A percentile compares a stretch with the other conserved stretches of the same genome.
Conservation (phyloP, 2,888 invertebrate genomes). For the Catotricha subobsoleta region DNA sequence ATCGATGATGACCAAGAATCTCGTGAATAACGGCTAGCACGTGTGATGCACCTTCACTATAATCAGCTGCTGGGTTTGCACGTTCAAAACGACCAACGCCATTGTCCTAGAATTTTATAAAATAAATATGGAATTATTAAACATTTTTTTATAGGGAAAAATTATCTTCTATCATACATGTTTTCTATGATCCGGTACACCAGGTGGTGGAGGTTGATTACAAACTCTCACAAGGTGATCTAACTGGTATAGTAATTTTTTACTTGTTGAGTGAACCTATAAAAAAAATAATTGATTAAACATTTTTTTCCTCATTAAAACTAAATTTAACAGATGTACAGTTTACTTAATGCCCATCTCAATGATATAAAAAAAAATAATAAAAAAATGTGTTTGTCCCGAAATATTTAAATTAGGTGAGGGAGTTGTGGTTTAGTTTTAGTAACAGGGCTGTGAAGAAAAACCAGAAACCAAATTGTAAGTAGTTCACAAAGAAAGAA, state of each 20-base stretch:
- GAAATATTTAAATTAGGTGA: no score
- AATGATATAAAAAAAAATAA: background rate
- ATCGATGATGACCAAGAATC: constrained; percentile 85
- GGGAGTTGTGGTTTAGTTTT: no score
- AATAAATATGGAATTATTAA: constrained; percentile 5
- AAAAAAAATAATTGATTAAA: no score
- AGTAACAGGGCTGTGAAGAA: no score
- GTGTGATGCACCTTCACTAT: constrained; percentile 91
- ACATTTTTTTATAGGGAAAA: constrained; percentile 3
- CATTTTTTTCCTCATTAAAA: background rate
- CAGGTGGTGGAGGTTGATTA: constrained; percentile 55
- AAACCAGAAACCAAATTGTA: no score
- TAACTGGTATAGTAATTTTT: constrained; percentile 86
- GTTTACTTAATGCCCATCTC: background rate
- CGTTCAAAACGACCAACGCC: constrained; percentile 18
- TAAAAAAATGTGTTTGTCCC: no score
- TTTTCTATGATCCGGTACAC: constrained; percentile 39
- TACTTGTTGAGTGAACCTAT: constrained; percentile 89
- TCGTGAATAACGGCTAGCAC: constrained; percentile 93
- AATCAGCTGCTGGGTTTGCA: constrained; percentile 78
- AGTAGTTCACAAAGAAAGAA: background rate
- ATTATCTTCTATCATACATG: no score
- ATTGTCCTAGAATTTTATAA: constrained; percentile 22
- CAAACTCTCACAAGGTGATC: constrained; percentile 92
- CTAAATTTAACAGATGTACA: background rate